Conservation (phyloP, 2,113 vertebrate species). For the Sinocyclocheilus maitianheensis region DNA sequence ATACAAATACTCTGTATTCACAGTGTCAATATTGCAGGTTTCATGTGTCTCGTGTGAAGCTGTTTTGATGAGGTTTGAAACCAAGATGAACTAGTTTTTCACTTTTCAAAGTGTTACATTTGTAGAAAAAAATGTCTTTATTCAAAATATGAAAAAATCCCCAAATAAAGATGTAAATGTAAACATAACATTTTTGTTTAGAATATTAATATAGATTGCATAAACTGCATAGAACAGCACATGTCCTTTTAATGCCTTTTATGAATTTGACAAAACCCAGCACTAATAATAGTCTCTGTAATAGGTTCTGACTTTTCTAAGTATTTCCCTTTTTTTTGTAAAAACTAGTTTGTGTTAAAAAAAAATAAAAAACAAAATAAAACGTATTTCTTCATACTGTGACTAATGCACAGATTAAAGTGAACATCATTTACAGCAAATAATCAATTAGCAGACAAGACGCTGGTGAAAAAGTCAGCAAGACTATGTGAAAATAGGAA, state of each 20-base stretch:
- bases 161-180: background rate
- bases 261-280: background rate
- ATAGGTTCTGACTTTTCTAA: background rate
- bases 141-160: background rate
- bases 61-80: constrained; percentile 7
- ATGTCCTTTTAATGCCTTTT: background rate
- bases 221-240: background rate
- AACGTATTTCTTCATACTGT: background rate
- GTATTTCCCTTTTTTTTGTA: background rate
- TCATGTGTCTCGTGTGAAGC: constrained; percentile 60
- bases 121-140: background rate
- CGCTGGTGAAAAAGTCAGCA: background rate
- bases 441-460: background rate
- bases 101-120: background rate
- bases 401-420: background rate
- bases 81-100: background rate
- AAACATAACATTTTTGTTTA: background rate
- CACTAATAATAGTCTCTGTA: background rate
- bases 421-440: background rate
- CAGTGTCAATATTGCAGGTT: background rate
- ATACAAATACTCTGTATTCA: constrained; percentile 51
- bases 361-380: background rate
- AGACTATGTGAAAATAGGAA: background rate
- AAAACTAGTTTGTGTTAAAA: background rate
- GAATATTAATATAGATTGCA: background rate